A percentile compares a stretch with the other conserved stretches of the same genome.
Evolutionary conservation across 2,797 vertebrate genomes (phyloP).

Genomic region (Melanogrammus aeglefinus): DNA sequence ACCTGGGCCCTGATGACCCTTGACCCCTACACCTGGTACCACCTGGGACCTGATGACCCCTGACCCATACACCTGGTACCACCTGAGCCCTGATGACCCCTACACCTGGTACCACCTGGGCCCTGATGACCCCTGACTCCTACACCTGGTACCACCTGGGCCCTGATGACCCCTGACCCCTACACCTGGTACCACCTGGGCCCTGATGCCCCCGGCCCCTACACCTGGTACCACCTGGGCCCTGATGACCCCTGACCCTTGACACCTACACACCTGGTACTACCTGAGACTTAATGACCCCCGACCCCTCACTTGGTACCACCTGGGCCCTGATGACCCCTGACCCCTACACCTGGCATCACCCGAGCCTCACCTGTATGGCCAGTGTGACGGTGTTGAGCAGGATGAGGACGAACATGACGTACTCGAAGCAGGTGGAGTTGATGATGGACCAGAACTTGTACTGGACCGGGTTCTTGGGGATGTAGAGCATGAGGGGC

Average conservation of each 20-base stretch:
- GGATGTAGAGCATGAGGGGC: constrained; percentile 88
- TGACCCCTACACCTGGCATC: not conserved
- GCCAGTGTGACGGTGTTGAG: constrained; percentile 92
- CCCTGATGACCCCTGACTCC: not conserved
- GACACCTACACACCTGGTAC: too few species aligned
- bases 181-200: not conserved
- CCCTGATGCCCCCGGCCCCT: not conserved
- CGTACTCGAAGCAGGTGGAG: constrained; percentile 89
- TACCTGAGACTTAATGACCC: not conserved
- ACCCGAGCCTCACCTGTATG: constrained; percentile 76
- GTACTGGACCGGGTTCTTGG: constrained; percentile 88
- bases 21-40: not conserved
- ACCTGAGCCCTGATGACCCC: not conserved
- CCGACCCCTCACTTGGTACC: not conserved
- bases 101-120: not conserved
- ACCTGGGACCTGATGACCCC: not conserved
- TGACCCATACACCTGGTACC: not conserved
- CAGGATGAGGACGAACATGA: constrained; percentile 93
- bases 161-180: not conserved
- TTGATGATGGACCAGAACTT: constrained; percentile 92
- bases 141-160: not conserved
- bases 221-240: not conserved
- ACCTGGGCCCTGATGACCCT: not conserved
- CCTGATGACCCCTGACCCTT: not conserved
- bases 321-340: not conserved